Evolutionary conservation across 2,113 vertebrate species (phyloP), one percentile per base, ranked within the genome.

Genomic region (Hydrochoerus hydrochaeris): DNA sequence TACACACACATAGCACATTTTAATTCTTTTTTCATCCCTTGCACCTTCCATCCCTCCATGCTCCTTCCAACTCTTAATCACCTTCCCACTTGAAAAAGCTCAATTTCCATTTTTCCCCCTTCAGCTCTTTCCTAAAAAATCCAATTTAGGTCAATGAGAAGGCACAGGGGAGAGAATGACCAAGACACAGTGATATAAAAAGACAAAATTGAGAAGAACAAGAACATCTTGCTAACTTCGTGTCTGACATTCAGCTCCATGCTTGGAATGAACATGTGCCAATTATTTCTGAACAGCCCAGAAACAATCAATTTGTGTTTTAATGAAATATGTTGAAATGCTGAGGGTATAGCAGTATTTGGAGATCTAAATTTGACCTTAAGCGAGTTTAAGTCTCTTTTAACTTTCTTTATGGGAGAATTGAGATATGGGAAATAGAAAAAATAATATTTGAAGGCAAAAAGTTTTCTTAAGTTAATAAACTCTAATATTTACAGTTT

Each of bases 241-340:
- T 26, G 20, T 26, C 71, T 24, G 13, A 69, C 44, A 85, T 24
- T 77, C 73, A 88, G 35, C 35, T 85, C 80, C 26, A 4, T 54
- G 63, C 28, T 63, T 65, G 88, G 44, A 95, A 49, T 69, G 46
- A 96, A 60, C 65, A 26, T 71, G 58, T 67, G 63, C 44, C 77
- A 92, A 32, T 88, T 65, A 85, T 63, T 83, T 95, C 35, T 14
- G 6, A 94, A 85, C 80, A 95, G 46, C 58, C 95, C n/a, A 86
- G 35, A 83, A 78, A 71, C 49, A 75, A 83, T 87, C 81, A 24
- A 32, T 77, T 60, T 63, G 38, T 84, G 32, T 63, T 90, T 82
- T 44, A 85, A 73, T 84, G 12, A 84, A 88, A 77, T 91, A 94
- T 60, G 73, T 91, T 94, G 63, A 97, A 83, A 85, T 52, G 44